Conservation (phyloP, 2,113 vertebrate genomes). For the Microcebus ravelobensis region DNA sequence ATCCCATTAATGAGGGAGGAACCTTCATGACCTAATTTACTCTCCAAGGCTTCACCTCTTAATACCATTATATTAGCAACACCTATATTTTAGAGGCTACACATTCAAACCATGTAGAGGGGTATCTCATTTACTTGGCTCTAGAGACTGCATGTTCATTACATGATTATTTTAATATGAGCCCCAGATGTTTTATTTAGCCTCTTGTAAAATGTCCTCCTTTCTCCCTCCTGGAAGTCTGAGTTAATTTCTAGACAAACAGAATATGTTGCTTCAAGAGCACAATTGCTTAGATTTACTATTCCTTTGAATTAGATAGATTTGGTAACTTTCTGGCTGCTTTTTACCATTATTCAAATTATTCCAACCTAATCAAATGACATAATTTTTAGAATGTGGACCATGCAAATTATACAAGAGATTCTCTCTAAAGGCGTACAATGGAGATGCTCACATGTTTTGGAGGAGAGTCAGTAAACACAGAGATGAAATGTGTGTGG, state of each 20-base stretch:
- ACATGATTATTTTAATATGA: not conserved
- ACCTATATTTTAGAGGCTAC: not conserved
- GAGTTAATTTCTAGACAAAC: conserved; percentile 31
- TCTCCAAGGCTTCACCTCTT: not conserved
- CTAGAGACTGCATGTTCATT: not conserved
- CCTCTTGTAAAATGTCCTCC: not conserved
- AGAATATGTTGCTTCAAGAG: not conserved
- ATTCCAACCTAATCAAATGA: not conserved
- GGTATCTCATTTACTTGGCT: not conserved
- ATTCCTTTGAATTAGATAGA: not conserved
- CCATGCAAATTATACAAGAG: not conserved
- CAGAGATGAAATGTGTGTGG: not conserved
- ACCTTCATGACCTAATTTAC: not conserved
- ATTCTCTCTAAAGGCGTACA: not conserved
- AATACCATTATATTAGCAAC: not conserved
- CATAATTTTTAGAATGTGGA: not conserved
- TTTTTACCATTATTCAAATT: not conserved
- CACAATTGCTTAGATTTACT: not conserved
- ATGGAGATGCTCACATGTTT: not conserved
- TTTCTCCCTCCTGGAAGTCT: not conserved
- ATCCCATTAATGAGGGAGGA: not conserved
- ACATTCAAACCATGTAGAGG: not conserved
- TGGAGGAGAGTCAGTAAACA: not conserved
- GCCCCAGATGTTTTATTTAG: not conserved
- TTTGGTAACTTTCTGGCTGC: not conserved